A percentile compares a stretch with the other conserved stretches of the same genome.
Conservation (phyloP, 2,797 vertebrate genomes). For the Galago senegalensis region DNA sequence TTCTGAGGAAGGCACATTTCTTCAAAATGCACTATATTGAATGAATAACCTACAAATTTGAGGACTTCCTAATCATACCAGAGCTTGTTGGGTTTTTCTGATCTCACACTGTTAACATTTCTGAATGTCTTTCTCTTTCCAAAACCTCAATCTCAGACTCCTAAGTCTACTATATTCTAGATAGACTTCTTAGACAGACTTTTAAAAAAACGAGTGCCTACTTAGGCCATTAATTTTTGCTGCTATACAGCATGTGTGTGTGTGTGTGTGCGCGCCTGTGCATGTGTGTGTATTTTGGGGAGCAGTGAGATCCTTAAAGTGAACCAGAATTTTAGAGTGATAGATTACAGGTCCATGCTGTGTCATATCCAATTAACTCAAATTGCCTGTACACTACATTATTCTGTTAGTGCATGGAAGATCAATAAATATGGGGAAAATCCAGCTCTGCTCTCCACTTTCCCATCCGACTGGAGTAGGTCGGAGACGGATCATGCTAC, state of each 20-base stretch:
- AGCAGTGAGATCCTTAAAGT: conserved; percentile 94
- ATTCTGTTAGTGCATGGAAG: conserved; percentile 95
- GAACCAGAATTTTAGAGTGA: conserved; percentile 94
- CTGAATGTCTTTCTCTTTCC: not conserved
- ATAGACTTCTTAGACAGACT: conserved; percentile 64
- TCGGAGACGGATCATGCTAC: conserved; percentile 93
- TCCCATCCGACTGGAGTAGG: conserved; percentile 88
- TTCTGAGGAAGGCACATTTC: not conserved
- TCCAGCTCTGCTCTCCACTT: conserved; percentile 91
- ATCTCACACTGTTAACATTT: not conserved
- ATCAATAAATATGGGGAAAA: conserved; percentile 98
- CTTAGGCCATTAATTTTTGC: conserved; percentile 93
- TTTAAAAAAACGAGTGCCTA: conserved; percentile 76
- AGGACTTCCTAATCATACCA: not conserved
- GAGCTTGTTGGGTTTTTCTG: not conserved
- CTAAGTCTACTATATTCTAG: conserved; percentile 46
- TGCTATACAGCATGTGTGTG: conserved; percentile 91
- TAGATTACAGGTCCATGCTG: conserved; percentile 96
- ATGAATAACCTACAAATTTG: not conserved
- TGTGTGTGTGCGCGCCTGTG: conserved; percentile 87
- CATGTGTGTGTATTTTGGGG: conserved; percentile 89
- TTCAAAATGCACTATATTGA: not conserved
- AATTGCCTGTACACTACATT: conserved; percentile 96
- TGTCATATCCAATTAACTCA: conserved; percentile 99
- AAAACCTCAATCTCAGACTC: not conserved